Base-by-base conservation (phyloP, 2,888 invertebrate species). In the Marasmarcha lunaedactyla region DNA sequence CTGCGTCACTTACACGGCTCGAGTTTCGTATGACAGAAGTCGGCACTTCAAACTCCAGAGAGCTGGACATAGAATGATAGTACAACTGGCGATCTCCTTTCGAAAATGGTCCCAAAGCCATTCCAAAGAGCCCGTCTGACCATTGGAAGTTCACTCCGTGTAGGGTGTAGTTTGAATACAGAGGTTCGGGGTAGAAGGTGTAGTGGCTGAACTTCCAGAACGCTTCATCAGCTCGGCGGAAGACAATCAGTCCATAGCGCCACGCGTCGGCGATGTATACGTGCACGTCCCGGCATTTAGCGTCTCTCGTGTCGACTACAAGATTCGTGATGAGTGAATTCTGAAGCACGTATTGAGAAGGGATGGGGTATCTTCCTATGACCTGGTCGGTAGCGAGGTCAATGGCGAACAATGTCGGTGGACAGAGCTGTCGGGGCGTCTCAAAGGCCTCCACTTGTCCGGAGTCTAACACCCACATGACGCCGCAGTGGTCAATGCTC, bases 31-130 rank as follows among this genome's bases (percentile, higher is more conserved):
- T 69, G 0, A 90, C 79, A 0, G 89, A 88, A 0, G 91, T 88
- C 41, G 86, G 86, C 0, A 93, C 90, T 34, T 87, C 86, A 62
- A 92, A 94, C 66, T 94, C 93, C 33, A 90, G 76, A 47, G 89
- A 91, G 59, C 92, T 90, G 0, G 94, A 91, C 91, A 94, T 90
- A 0, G 94, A 88, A 63, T 94, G 93, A 57, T 92, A 94, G 59
- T 89, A 94, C 1, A 94, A 59, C 0, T 87, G 84, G 34, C 90
- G 84, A 48, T 93, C 90, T 10, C 84, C 71, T 9, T 71, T 63
- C 4, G 73, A 61, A 48, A 72, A 74, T 44, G 87, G 88, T 15
- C 90, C 88, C 38, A 92, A 63, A 1, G 92, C 89, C 69, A 92
- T 79, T 0, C 92, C 92, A 52, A 93, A 93, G 2, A 93, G 72